Percentiles rank a stretch among this genome's conserved stretches.
Conservation (phyloP, 2,113 vertebrate genomes). For the Hystrix brachyura region DNA sequence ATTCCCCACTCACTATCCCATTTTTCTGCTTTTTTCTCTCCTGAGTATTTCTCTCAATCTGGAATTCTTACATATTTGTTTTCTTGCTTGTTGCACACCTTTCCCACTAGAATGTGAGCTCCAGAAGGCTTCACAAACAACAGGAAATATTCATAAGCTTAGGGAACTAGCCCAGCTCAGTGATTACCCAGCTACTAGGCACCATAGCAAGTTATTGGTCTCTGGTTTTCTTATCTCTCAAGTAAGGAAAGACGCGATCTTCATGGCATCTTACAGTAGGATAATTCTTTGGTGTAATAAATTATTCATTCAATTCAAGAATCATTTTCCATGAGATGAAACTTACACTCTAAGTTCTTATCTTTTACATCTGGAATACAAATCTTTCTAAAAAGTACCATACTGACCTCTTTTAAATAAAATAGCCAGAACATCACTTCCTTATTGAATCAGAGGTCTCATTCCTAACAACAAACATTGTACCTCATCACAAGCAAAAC, state of each 20-base stretch:
- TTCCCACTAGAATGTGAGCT: neutral
- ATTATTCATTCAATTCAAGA: neutral
- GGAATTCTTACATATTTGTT: neutral
- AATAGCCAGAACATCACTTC: conserved; percentile 5
- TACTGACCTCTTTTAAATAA: conserved; percentile 51
- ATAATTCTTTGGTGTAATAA: neutral
- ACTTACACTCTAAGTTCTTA: neutral
- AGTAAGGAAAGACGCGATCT: neutral
- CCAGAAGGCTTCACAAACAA: neutral
- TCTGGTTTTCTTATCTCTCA: conserved; percentile 35
- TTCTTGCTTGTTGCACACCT: neutral
- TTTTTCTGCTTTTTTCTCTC: conserved; percentile 18
- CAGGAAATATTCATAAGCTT: neutral
- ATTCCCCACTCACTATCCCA: neutral
- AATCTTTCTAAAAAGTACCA: neutral
- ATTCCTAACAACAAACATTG: conserved; percentile 18
- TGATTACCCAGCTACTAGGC: neutral
- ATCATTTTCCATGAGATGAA: neutral
- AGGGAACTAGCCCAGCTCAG: neutral
- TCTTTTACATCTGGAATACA: conserved; percentile 1
- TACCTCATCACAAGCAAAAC: neutral
- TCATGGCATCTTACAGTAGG: neutral
- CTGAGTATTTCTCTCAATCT: neutral
- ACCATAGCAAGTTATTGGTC: neutral
- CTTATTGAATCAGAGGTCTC: neutral